A percentile compares a stretch with the other conserved stretches of the same genome.
Evolutionary conservation across 2,888 invertebrate genomes (phyloP).

Genomic region (Antitype chi): DNA sequence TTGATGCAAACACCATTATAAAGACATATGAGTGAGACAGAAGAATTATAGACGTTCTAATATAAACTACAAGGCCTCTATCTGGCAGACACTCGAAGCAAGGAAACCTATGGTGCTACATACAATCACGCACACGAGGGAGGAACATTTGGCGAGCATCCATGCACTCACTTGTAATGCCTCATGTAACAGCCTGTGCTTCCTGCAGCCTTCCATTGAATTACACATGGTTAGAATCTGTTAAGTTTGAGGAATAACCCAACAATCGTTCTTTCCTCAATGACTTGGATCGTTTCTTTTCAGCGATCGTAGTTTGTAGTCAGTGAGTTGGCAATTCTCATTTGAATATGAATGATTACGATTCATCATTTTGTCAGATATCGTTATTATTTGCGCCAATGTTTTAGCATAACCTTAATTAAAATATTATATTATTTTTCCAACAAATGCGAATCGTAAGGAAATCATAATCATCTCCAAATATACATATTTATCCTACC

Average conservation of each 20-base stretch:
- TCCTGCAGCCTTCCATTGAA: constrained; percentile 51
- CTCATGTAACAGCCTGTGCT: constrained; percentile 38
- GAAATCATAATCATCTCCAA: neutral
- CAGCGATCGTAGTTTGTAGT: neutral
- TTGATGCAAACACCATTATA: neutral
- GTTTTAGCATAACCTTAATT: neutral
- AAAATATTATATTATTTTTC: neutral
- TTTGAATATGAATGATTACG: neutral
- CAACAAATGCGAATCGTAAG: neutral
- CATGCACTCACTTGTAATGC: constrained; percentile 44
- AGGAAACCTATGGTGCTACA: constrained; percentile 28
- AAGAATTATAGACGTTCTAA: neutral
- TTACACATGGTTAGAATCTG: constrained; percentile 39
- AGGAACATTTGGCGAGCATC: constrained; percentile 52
- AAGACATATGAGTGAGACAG: constrained; percentile 2
- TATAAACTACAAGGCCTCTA: neutral
- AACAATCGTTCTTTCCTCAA: neutral
- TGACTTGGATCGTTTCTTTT: neutral
- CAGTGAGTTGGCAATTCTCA: neutral
- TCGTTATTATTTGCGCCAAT: neutral
- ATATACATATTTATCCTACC: neutral
- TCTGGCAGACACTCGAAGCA: constrained; percentile 14
- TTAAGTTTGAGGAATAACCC: constrained; percentile 10
- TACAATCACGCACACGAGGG: neutral
- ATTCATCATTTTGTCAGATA: neutral